A percentile compares a stretch with the other conserved stretches of the same genome.
Conservation (phyloP, 1,140 invertebrate genomes). For the Portunus trituberculatus region DNA sequence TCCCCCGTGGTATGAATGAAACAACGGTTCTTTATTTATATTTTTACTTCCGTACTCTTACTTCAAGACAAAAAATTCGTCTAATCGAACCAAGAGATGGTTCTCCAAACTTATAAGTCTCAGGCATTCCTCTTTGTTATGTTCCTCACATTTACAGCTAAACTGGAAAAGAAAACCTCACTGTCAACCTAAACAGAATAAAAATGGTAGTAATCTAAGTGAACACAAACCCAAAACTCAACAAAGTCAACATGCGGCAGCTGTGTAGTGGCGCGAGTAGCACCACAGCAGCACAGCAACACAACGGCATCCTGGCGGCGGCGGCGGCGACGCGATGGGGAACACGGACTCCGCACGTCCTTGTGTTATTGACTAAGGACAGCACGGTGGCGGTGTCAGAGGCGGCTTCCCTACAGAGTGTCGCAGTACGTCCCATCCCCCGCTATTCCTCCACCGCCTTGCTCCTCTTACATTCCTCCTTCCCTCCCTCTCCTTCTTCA, state of each 20-base stretch:
- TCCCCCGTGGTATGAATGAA: not conserved
- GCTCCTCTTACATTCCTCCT: not conserved
- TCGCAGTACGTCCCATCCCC: not conserved
- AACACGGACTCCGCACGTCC: not conserved
- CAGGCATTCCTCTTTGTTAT: not conserved
- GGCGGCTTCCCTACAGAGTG: not conserved
- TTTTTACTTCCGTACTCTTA: not conserved
- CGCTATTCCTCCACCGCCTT: not conserved
- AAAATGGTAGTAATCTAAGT: not conserved
- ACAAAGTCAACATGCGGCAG: not conserved
- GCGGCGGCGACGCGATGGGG: not conserved
- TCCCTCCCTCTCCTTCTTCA: not conserved
- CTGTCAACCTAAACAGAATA: not conserved
- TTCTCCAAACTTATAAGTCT: not conserved
- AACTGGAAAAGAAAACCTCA: not conserved
- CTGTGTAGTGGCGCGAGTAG: not conserved
- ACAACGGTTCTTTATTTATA: not conserved
- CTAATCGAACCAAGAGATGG: not conserved
- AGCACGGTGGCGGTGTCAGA: not conserved
- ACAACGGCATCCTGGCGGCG: not conserved
- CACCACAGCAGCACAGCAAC: too few relatives aligned
- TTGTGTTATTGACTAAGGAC: not conserved
- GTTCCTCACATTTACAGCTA: constrained; percentile 1
- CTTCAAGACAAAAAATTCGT: constrained; percentile 15
- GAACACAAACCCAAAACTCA: not conserved